phyloP scores from a whole-genome alignment of 2,113 vertebrate species.

The Passer domesticus region DNA sequence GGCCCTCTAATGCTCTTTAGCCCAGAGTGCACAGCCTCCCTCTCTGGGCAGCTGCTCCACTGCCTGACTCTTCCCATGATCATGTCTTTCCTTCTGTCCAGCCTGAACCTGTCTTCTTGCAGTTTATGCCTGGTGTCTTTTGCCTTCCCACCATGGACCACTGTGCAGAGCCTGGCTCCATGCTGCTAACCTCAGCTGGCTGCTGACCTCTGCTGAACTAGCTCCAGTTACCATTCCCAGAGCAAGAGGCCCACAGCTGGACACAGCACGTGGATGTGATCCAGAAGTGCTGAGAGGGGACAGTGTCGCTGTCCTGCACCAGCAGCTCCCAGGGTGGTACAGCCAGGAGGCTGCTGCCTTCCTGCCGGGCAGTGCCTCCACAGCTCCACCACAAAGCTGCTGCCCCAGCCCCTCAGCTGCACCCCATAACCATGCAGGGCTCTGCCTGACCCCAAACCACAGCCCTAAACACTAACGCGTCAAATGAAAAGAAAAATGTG shows the following conservation, averaged over 20 bases:
- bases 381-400: neutral
- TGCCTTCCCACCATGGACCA: neutral
- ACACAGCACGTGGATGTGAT: neutral
- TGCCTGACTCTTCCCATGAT: neutral
- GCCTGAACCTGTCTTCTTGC: neutral
- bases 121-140: neutral
- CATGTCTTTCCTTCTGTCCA: neutral
- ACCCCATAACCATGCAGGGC: neutral
- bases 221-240: neutral
- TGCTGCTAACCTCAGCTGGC: neutral
- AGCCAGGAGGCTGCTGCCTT: neutral
- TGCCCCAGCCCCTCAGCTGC: neutral
- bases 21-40: neutral
- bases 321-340: neutral
- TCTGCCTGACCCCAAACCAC: neutral
- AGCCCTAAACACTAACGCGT: neutral
- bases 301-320: fast-evolving
- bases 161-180: neutral
- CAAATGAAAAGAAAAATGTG: neutral
- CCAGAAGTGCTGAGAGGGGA: neutral
- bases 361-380: neutral
- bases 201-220: neutral
- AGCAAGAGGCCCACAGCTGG: neutral
- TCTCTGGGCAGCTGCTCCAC: neutral
- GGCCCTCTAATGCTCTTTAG: neutral